Evolutionary conservation across 2,113 vertebrate genomes (phyloP), one percentile per base, ranked within the genome.

Genomic region (Ascaphus truei): DNA sequence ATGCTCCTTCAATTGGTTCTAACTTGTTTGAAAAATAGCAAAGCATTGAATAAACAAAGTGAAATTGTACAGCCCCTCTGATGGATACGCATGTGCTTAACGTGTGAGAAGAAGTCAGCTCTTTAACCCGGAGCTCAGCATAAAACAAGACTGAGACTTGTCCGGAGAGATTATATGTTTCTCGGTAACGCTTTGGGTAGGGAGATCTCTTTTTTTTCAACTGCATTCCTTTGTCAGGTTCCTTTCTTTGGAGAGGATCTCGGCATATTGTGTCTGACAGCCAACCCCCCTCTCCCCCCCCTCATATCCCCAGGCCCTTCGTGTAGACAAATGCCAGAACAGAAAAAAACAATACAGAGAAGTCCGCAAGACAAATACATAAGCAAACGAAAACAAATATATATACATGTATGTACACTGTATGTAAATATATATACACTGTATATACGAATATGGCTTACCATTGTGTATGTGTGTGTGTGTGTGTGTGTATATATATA

Each of bases 21-120:
- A 39, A 69, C 66, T 60, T 69, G 55, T 60, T 37, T 29, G 66
- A 25, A 60, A n/a, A 69, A 60, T 69, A 51, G 66, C 66, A 60
- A n/a, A 33, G 39, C 37, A 1, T 9, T 68, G 53, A 58, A 68
- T 39, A 59, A 60, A 59, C 43, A 51, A 59, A 48, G 30, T 34
- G 39, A 26, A 65, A 26, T 33, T 20, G 26, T 12, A 33, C 13
- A 39, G 59, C 3, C 20, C 48, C 31, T 39, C n/a, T 25, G 8
- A 30, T 7, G 16, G 47, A 39, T n/a, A 65, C 55, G 45, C 51
- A 53, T 22, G 34, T 67, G 51, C 10, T 9, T 29, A 30, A 66
- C 12, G 16, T 53, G 36, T 39, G 33, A 64, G 27, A 11, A 11
- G 9, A 39, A 55, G n/a, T 20, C 16, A 15, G 4, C 23, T 7